A percentile compares a stretch with the other conserved stretches of the same genome.
Conservation (phyloP, 1,140 invertebrate genomes). For the Orchestia grillus region DNA sequence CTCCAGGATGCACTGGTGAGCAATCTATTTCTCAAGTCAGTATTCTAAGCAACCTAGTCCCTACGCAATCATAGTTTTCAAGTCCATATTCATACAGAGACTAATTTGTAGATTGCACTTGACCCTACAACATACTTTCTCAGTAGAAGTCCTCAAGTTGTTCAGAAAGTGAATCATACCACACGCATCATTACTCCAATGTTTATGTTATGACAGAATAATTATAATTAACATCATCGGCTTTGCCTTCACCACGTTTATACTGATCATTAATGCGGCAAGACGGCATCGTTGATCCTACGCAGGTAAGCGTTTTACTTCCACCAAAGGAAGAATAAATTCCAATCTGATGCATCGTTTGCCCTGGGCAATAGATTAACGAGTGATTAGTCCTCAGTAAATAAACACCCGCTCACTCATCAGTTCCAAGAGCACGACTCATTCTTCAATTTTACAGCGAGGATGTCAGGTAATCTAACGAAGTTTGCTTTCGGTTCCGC, state of each 20-base stretch:
- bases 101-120: background rate
- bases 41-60: too few relatives aligned
- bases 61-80: too few relatives aligned
- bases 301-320: background rate
- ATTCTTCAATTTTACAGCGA: too few relatives aligned
- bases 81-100: background rate
- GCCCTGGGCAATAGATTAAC: background rate
- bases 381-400: background rate
- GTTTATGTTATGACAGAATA: too few relatives aligned
- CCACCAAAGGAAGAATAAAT: background rate
- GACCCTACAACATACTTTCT: background rate
- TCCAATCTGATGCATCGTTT: background rate
- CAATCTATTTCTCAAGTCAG: background rate
- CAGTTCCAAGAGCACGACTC: too few relatives aligned
- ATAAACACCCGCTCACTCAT: background rate
- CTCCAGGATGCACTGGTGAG: slow-evolving; percentile 85
- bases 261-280: too few relatives aligned
- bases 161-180: background rate
- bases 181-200: too few relatives aligned
- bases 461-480: too few relatives aligned
- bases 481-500: too few relatives aligned
- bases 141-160: background rate
- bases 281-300: too few relatives aligned
- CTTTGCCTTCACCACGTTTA: too few relatives aligned
- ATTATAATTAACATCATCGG: too few relatives aligned